A percentile compares a stretch with the other conserved stretches of the same genome.
phyloP scores from a whole-genome alignment of 2,888 invertebrate genomes.

The Eurytoma adleriae region DNA sequence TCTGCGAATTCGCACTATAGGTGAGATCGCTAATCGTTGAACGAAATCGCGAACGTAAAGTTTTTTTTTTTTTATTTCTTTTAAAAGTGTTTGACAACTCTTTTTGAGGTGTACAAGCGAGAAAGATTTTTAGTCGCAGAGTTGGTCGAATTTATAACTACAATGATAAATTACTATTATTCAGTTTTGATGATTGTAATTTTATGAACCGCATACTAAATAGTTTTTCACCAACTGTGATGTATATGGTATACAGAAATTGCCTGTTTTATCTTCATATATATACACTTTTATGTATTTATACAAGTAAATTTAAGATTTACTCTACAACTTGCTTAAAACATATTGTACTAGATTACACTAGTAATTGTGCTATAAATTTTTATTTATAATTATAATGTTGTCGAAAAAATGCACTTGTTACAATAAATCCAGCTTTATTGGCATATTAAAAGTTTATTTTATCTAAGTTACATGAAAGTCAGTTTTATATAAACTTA shows the following conservation, averaged over 20 bases:
- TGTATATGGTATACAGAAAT: conserved; percentile 32
- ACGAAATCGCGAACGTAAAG: conserved; percentile 31
- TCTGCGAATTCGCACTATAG: conserved; percentile 17
- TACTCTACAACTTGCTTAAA: conserved; percentile 44
- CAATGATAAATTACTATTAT: conserved; percentile 50
- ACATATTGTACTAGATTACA: conserved; percentile 9
- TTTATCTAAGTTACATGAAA: conserved; percentile 14
- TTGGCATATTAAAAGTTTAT: conserved; percentile 26
- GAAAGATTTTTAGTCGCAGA: conserved; percentile 45
- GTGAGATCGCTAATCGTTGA: conserved; percentile 46
- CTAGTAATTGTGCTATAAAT: conserved; percentile 23
- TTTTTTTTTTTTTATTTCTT: conserved; percentile 44
- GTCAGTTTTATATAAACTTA: conserved; percentile 11
- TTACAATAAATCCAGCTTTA: conserved; percentile 52
- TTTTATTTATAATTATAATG: conserved; percentile 43
- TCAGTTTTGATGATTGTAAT: conserved; percentile 55
- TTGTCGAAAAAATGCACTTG: conserved; percentile 50
- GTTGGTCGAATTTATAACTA: conserved; percentile 49
- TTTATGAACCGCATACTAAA: conserved; percentile 46
- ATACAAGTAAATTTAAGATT: conserved; percentile 38
- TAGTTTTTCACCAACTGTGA: conserved; percentile 44
- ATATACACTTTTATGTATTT: conserved; percentile 32
- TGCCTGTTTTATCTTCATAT: conserved; percentile 34
- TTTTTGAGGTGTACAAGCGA: conserved; percentile 5
- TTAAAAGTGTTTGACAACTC: conserved; percentile 10